Evolutionary conservation across 2,888 invertebrate genomes (phyloP).

Genomic region (Argyra leucocephala): DNA sequence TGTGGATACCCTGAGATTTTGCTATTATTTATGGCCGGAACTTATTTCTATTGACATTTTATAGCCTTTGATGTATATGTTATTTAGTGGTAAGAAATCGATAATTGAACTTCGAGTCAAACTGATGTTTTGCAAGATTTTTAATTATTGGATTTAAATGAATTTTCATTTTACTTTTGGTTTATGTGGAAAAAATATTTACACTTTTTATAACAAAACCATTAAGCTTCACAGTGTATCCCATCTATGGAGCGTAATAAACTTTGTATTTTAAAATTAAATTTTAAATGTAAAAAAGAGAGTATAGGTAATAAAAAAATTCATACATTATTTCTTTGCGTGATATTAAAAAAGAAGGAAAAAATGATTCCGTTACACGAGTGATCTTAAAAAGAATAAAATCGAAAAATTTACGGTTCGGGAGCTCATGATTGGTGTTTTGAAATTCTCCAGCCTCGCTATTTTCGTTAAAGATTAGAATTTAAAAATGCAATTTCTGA

Average conservation of each 20-base stretch:
- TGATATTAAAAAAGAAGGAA: no score
- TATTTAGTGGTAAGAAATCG: background rate
- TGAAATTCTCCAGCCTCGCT: no score
- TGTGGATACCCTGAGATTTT: no score
- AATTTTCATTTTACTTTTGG: background rate
- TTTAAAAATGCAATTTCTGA: no score
- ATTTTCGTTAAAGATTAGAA: no score
- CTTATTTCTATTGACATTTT: slow-evolving; percentile 20
- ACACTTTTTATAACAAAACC: background rate
- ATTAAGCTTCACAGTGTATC: background rate
- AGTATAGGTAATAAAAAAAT: no score
- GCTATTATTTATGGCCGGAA: slow-evolving; percentile 19
- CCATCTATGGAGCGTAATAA: background rate
- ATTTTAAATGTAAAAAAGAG: no score
- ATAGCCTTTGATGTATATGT: slow-evolving; percentile 11
- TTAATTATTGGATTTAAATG: background rate
- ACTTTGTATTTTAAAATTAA: background rate
- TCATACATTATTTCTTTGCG: no score
- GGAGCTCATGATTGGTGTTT: no score
- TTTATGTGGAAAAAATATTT: background rate
- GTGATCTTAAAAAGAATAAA: no score
- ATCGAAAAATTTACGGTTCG: no score
- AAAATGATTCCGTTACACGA: no score
- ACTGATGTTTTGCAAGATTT: background rate
- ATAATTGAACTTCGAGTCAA: background rate